Evolutionary conservation across 2,113 vertebrate genomes (phyloP), one percentile per base, ranked within the genome.

Genomic region (Thinocorus orbignyianus): DNA sequence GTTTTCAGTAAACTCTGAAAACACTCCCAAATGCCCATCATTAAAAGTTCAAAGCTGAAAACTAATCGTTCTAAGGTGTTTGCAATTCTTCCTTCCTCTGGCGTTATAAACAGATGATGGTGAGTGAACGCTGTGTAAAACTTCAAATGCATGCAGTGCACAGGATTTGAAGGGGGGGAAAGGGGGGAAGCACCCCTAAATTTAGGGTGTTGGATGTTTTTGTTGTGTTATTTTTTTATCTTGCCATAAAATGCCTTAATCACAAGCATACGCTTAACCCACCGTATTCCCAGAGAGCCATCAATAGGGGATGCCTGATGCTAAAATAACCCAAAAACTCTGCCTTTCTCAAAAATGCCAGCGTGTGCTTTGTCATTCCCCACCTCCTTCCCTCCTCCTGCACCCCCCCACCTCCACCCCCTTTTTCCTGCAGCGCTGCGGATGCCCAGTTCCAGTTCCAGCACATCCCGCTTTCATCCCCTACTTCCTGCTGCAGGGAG

Each of bases 401-500:
- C 76, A 84, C 88, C 97, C 95, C 91, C 13, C 51, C 7, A 3
- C 49, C 25, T 25, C 7, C 82, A 42, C 49, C 25, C 24, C 7
- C 82, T 64, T 95, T 57, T 80, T 86, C 93, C 82, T 90, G 90
- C 90, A 96, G 92, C 88, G 2, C 81, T 76, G 93, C 60, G 14
- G 85, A 66, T 92, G 74, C 85, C 60, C 96, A 11, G 55, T 60
- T 71, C 91, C 84, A 58, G 24, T 84, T 85, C 12, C 37, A 79
- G 9, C 74, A 26, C 82, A 60, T 78, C 15, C 90, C 19, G 24
- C 89, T 94, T 91, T 93, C 41, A 86, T 81, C 73, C 96, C 87
- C 88, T 69, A 54, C 94, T 97, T 97, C 96, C 97, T 96, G 97
- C 90, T 94, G 94, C 90, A 94, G 55, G 92, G 92, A 94, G 93